A percentile compares a stretch with the other conserved stretches of the same genome.
Conservation (phyloP, 2,113 vertebrate species). For the Carlito syrichta region DNA sequence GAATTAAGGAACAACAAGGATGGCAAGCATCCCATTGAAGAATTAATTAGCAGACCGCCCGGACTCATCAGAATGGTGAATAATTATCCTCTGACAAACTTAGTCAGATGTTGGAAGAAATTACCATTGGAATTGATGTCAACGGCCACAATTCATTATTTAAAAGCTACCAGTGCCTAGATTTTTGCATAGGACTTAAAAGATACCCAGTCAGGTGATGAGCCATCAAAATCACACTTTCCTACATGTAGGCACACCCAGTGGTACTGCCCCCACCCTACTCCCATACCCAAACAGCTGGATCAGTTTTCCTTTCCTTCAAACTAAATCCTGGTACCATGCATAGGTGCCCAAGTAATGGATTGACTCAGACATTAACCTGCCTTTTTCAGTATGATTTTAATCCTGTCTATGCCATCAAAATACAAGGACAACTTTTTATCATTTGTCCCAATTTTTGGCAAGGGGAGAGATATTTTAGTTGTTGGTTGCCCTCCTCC, state of each 20-base stretch:
- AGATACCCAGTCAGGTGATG: not conserved
- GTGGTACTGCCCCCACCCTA: not conserved
- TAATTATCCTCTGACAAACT: conserved; percentile 67
- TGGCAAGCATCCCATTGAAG: conserved; percentile 58
- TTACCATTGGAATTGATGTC: conserved; percentile 19
- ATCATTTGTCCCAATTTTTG: not conserved
- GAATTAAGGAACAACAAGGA: conserved; percentile 9
- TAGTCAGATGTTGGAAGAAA: conserved; percentile 53
- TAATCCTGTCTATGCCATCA: not conserved
- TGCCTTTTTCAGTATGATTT: not conserved
- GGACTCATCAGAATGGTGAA: conserved; percentile 67
- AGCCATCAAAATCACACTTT: not conserved
- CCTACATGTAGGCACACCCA: not conserved
- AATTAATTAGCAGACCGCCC: conserved; percentile 70
- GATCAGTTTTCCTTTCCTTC: not conserved
- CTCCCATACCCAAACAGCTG: not conserved
- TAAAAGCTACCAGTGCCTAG: conserved; percentile 13
- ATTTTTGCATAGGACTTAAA: not conserved
- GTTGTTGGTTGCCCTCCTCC: not conserved
- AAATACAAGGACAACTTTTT: not conserved
- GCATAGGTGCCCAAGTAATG: not conserved
- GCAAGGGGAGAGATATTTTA: not conserved
- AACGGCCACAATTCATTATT: not conserved
- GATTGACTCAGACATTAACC: not conserved
- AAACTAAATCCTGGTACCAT: not conserved